These are phyloP conservation scores for Urophycis tenuis DNA, from an alignment of 2,797 vertebrate species.

Conservation along the genomic window DNA sequence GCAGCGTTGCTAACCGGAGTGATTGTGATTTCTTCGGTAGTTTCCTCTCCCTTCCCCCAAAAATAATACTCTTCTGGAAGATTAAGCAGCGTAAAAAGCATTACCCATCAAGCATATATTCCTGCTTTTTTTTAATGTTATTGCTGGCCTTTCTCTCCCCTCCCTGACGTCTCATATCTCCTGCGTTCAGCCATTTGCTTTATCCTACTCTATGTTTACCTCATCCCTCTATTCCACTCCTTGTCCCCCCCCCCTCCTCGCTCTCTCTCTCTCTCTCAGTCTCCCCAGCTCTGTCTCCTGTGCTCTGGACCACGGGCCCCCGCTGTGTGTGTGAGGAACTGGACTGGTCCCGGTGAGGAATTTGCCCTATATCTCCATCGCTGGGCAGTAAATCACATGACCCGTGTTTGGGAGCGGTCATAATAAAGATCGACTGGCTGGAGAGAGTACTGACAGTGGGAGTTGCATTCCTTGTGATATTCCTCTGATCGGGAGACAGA, in stretches of 20 bases:
- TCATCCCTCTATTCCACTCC: neutral
- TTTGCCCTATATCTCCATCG: conserved; percentile 57
- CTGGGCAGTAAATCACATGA: conserved; percentile 65
- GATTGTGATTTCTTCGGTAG: too few relatives aligned
- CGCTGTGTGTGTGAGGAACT: conserved; percentile 48
- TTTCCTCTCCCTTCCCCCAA: neutral
- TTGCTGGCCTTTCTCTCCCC: neutral
- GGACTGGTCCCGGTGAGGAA: conserved; percentile 60
- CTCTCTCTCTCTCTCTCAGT: conserved; percentile 8
- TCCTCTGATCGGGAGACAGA: conserved; percentile 32
- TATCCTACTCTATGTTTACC: neutral
- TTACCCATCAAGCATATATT: neutral
- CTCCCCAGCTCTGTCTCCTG: conserved; percentile 6
- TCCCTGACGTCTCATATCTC: neutral
- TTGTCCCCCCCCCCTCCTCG: conserved; percentile 8
- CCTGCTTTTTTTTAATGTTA: neutral
- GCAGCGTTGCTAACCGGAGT: neutral
- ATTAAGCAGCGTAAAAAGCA: too few relatives aligned
- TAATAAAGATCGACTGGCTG: conserved; percentile 63
- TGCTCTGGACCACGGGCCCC: conserved; percentile 26
- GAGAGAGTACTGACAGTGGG: conserved; percentile 44
- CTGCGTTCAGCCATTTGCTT: neutral
- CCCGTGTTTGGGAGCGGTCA: conserved; percentile 48
- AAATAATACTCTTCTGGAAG: neutral
- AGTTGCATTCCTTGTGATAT: conserved; percentile 52